phyloP scores from a whole-genome alignment of 1,140 invertebrate species.

The Trialeurodes vaporariorum region DNA sequence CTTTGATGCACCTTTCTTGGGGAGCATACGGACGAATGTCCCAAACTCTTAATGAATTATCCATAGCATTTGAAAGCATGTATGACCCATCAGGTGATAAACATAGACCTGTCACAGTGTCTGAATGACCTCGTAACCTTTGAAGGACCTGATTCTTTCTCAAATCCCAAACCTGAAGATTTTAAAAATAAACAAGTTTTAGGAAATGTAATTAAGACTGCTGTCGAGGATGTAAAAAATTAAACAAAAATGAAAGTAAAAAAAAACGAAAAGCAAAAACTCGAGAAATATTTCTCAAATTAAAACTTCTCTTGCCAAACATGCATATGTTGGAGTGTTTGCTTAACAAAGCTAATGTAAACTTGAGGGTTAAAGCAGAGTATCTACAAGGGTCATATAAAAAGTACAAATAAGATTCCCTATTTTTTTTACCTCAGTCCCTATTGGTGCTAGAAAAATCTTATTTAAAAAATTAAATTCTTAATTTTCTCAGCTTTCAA shows the following conservation, averaged over 20 bases:
- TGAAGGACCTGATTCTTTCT: slow-evolving; percentile 81
- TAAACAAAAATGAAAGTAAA: background rate
- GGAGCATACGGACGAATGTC: slow-evolving; percentile 71
- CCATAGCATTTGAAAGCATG: slow-evolving; percentile 93
- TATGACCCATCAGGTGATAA: slow-evolving; percentile 92
- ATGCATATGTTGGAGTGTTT: too few relatives aligned
- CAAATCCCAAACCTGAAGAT: slow-evolving; percentile 75
- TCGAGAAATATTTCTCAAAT: too few relatives aligned
- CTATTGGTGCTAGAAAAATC: too few relatives aligned
- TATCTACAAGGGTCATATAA: too few relatives aligned
- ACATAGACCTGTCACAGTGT: slow-evolving; percentile 86
- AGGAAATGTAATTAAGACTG: too few relatives aligned
- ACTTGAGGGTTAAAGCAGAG: too few relatives aligned
- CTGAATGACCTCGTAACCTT: slow-evolving; percentile 73
- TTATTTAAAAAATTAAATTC: too few relatives aligned
- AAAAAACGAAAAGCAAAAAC: background rate
- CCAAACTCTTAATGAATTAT: slow-evolving; percentile 79
- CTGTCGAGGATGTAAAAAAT: background rate
- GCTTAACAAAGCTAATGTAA: too few relatives aligned
- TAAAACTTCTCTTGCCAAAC: too few relatives aligned
- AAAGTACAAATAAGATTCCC: too few relatives aligned
- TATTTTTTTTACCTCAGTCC: too few relatives aligned
- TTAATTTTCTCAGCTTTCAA: too few relatives aligned
- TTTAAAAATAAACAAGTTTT: background rate
- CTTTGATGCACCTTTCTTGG: slow-evolving; percentile 84